Conservation (phyloP, 2,113 vertebrate species). For the Thymallus thymallus region DNA sequence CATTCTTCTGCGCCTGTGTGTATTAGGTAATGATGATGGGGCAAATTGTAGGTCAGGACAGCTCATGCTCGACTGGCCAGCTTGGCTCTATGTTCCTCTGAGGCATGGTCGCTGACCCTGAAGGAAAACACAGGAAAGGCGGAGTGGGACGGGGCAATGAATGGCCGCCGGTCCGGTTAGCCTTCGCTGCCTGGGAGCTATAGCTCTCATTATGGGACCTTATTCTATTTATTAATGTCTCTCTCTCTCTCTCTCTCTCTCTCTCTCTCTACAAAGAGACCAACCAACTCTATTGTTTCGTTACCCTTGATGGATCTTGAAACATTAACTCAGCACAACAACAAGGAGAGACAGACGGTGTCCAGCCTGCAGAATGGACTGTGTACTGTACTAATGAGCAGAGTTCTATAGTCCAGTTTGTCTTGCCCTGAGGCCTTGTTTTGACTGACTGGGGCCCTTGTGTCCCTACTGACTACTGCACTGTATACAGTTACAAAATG, state of each 20-base stretch:
- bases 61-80: constrained; percentile 63
- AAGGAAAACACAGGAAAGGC: constrained; percentile 60
- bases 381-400: too few species aligned
- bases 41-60: constrained; percentile 69
- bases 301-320: neutral
- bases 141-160: constrained; percentile 4
- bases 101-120: constrained; percentile 62
- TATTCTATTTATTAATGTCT: constrained; percentile 51
- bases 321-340: neutral
- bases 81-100: constrained; percentile 63
- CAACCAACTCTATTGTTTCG: neutral
- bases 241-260: constrained; percentile 1
- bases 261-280: neutral
- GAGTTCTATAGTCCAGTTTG: too few species aligned
- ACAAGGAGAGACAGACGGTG: neutral
- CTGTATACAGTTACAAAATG: too few species aligned
- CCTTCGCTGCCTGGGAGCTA: constrained; percentile 23
- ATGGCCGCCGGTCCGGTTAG: constrained; percentile 41
- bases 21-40: constrained; percentile 59
- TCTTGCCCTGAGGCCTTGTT: too few species aligned
- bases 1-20: constrained; percentile 8
- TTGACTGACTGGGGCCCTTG: too few species aligned
- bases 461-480: too few species aligned
- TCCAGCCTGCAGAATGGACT: too few species aligned
- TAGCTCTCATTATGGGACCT: constrained; percentile 12